Conservation (phyloP, 1,140 invertebrate species). For the Hycleus cichorii region DNA sequence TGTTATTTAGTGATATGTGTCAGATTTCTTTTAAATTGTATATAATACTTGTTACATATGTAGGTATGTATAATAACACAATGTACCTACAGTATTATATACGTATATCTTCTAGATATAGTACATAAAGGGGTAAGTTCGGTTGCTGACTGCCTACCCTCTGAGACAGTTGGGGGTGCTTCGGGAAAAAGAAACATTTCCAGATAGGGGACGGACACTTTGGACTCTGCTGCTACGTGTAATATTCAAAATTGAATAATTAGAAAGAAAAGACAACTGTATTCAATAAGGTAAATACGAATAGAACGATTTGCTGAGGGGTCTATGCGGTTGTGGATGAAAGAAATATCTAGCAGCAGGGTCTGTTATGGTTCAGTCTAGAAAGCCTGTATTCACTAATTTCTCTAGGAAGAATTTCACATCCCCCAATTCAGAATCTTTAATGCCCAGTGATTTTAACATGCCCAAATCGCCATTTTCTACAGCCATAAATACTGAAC, state of each 20-base stretch:
- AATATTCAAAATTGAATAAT: background rate
- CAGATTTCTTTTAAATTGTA: constrained; percentile 19
- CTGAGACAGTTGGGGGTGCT: constrained; percentile 19
- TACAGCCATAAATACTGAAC: constrained; percentile 93
- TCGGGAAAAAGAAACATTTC: constrained; percentile 1
- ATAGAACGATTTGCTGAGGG: constrained; percentile 38
- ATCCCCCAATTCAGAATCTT: constrained; percentile 92
- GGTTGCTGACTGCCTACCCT: constrained; percentile 5
- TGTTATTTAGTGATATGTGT: constrained; percentile 25
- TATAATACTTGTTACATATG: background rate
- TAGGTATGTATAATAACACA: no score
- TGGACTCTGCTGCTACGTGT: constrained; percentile 38
- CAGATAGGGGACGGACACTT: constrained; percentile 36
- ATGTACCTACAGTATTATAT: no score
- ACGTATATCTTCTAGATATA: no score
- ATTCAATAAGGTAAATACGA: constrained; percentile 37
- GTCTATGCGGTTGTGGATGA: constrained; percentile 38
- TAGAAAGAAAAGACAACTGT: background rate
- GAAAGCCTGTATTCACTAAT: constrained; percentile 91
- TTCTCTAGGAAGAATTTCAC: constrained; percentile 97
- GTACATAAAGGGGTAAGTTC: constrained; percentile 17
- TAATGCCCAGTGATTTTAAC: constrained; percentile 88
- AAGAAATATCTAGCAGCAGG: constrained; percentile 40
- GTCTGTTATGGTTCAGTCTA: constrained; percentile 70
- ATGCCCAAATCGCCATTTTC: constrained; percentile 90